Base-by-base conservation (phyloP, 2,113 vertebrate genomes). In the Gracilinanus agilis region DNA sequence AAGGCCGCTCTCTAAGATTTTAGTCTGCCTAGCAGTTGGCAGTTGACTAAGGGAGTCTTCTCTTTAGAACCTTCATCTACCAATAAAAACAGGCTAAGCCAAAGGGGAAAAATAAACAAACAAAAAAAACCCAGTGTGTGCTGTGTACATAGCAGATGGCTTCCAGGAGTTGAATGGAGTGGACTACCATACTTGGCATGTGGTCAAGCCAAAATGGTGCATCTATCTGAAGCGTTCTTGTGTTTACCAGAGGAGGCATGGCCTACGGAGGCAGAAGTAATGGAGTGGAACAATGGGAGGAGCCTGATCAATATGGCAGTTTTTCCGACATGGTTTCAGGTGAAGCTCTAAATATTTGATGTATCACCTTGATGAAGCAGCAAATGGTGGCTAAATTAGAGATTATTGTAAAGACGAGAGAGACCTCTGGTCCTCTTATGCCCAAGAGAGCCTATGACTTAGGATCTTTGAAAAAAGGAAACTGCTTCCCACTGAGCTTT, bases 331-430 rank as follows among this genome's bases (percentile, higher is more conserved):
- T 40, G 6, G 34, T 21, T 83, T 1, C 34, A 83, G n/a, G 67
- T 21, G 67, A 40, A 83, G n/a, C 19, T 40, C 67, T 83, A 40
- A 83, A 83, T 40, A 40, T 83, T n/a, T 83, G 34, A 83, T 83
- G n/a, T 19, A n/a, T 83, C 19, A 40, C n/a, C n/a, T 2, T 7
- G 5, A 92, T 88, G 24, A 9, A 19, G n/a, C 13, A 44, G 24
- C 54, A 24, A 24, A 44, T 54, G 56, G 44, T 89, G 44, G 91
- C 24, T 83, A 54, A 23, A 49, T 27, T 61, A 92, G 55, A 95
- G 21, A 34, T 90, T 95, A 90, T 34, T 55, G 44, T 44, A 94
- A 13, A 55, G 23, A 53, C 21, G 44, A 94, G 89, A 90, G n/a
- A 25, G 23, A 6, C 88, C 6, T 2, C 3, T 55, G 91, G 44